Percentiles rank a stretch among this genome's conserved stretches.
These are phyloP conservation scores for Hypena proboscidalis DNA, from an alignment of 2,888 invertebrate species.

Conservation along the genomic window DNA sequence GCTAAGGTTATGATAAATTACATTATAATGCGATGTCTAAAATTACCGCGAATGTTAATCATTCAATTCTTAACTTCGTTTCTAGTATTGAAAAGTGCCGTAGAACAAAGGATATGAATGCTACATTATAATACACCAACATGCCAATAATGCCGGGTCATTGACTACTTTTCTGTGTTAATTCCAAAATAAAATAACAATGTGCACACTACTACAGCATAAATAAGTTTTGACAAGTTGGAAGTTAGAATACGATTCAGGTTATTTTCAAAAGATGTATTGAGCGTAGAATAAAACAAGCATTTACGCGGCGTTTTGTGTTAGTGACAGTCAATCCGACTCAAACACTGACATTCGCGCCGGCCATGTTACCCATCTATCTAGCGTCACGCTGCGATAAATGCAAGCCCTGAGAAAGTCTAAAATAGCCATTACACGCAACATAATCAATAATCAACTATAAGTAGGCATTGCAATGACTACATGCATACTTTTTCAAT, in stretches of 20 bases:
- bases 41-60: constrained; percentile 49
- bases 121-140: constrained; percentile 65
- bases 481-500: constrained; percentile 46
- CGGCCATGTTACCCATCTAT: constrained; percentile 79
- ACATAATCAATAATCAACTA: constrained; percentile 64
- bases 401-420: constrained; percentile 70
- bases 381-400: constrained; percentile 80
- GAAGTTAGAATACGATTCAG: constrained; percentile 38
- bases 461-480: constrained; percentile 33
- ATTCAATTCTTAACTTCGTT: constrained; percentile 19
- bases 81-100: constrained; percentile 34
- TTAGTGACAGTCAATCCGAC: constrained; percentile 61
- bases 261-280: constrained; percentile 35
- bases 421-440: constrained; percentile 66
- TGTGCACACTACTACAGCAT: constrained; percentile 41
- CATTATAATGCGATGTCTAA: constrained; percentile 16
- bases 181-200: constrained; percentile 59
- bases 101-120: constrained; percentile 68
- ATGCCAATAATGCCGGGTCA: constrained; percentile 80
- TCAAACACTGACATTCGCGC: constrained; percentile 72
- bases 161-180: constrained; percentile 67
- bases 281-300: constrained; percentile 43
- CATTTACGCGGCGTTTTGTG: constrained; percentile 60
- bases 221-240: constrained; percentile 41
- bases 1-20: constrained; percentile 33